phyloP scores from a whole-genome alignment of 2,888 invertebrate species.

The Eristalinus sepulchralis region DNA sequence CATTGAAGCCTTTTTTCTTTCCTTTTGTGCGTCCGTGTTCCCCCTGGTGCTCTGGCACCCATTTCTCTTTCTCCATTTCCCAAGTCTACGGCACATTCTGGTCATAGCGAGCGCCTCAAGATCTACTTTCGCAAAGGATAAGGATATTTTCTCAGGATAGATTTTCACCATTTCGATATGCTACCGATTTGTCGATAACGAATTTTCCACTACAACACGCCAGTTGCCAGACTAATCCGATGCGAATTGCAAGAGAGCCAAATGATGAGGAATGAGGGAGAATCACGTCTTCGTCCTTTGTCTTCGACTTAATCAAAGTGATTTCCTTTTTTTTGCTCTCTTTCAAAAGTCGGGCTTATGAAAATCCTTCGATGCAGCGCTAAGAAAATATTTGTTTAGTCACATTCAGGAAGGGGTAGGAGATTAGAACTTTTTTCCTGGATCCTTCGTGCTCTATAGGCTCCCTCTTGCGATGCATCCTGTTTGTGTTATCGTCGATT shows the following conservation, averaged over 20 bases:
- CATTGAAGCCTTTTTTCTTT: constrained; percentile 53
- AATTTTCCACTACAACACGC: constrained; percentile 68
- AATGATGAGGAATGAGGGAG: constrained; percentile 27
- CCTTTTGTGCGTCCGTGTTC: neutral
- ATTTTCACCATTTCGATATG: constrained; percentile 61
- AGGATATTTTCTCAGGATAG: constrained; percentile 61
- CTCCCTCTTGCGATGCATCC: neutral
- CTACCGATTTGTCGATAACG: constrained; percentile 67
- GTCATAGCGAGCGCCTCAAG: constrained; percentile 42
- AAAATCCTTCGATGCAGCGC: constrained; percentile 18
- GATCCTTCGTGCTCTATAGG: neutral
- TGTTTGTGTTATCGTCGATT: constrained; percentile 54
- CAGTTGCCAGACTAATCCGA: constrained; percentile 53
- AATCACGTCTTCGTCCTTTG: constrained; percentile 12
- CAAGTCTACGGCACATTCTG: neutral
- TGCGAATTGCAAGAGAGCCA: constrained; percentile 18
- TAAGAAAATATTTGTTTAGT: constrained; percentile 54
- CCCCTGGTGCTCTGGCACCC: neutral
- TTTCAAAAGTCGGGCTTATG: constrained; percentile 46
- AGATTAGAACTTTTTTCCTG: neutral
- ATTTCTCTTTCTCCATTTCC: constrained; percentile 1
- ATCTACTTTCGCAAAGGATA: constrained; percentile 47
- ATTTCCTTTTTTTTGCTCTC: constrained; percentile 47
- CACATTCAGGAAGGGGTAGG: constrained; percentile 26
- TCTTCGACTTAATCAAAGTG: neutral